Conservation (phyloP, 2,113 vertebrate species). For the Cephalopholis sonnerati region DNA sequence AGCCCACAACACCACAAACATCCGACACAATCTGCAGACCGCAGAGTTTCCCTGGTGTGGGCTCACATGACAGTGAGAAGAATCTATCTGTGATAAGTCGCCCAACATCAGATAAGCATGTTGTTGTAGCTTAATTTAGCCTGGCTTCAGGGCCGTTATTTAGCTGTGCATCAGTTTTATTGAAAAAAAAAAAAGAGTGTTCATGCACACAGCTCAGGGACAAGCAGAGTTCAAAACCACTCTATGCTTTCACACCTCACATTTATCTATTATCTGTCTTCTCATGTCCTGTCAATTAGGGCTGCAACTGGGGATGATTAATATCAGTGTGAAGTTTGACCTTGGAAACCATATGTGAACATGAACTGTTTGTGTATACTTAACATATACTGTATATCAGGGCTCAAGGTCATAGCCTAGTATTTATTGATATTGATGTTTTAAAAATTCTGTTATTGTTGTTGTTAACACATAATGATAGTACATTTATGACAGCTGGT, state of each 20-base stretch:
- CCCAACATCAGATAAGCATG: constrained; percentile 29
- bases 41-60: background rate
- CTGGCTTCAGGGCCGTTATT: constrained; percentile 18
- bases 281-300: background rate
- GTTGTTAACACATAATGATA: too few relatives aligned
- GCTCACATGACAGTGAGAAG: background rate
- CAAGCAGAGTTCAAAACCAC: background rate
- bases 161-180: constrained; percentile 8
- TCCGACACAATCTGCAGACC: background rate
- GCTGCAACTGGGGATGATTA: background rate
- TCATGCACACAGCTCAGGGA: background rate
- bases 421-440: too few relatives aligned
- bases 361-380: too few relatives aligned
- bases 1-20: constrained; percentile 24
- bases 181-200: background rate
- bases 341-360: background rate
- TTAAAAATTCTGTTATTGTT: too few relatives aligned
- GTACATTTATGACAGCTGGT: too few relatives aligned
- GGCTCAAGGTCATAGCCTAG: background rate
- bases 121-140: constrained; percentile 16
- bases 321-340: background rate
- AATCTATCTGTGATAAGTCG: background rate
- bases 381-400: too few relatives aligned
- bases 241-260: background rate
- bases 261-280: background rate